Conservation (phyloP, 2,113 vertebrate genomes). For the Myrmecobius fasciatus region DNA sequence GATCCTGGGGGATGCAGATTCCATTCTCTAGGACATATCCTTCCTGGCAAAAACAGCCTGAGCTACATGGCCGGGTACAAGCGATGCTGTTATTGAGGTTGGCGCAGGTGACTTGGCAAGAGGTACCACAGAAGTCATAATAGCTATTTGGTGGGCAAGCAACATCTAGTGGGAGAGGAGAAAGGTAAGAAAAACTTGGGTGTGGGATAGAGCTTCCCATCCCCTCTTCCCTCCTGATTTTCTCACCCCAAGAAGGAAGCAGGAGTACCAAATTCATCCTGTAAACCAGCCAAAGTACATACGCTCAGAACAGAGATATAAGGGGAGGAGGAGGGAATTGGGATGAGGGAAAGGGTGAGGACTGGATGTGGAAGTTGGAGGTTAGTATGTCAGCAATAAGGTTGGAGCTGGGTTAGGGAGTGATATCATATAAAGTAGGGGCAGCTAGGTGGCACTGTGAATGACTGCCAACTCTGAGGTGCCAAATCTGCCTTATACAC, state of each 20-base stretch:
- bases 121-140: constrained; percentile 79
- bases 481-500: neutral
- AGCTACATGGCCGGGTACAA: constrained; percentile 69
- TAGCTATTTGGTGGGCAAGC: constrained; percentile 79
- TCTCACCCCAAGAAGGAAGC: neutral
- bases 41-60: constrained; percentile 80
- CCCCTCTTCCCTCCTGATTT: neutral
- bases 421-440: neutral
- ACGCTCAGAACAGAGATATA: neutral
- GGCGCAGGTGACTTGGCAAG: constrained; percentile 78
- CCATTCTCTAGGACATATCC: constrained; percentile 79
- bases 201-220: neutral
- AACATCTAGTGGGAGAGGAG: constrained; percentile 43
- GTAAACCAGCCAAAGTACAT: neutral
- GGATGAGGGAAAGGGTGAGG: neutral
- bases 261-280: neutral
- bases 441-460: neutral
- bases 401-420: neutral
- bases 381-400: neutral
- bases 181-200: neutral
- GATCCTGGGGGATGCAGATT: constrained; percentile 61
- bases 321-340: neutral
- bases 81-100: constrained; percentile 40
- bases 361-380: neutral
- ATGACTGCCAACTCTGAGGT: neutral